A percentile compares a stretch with the other conserved stretches of the same genome.
Evolutionary conservation across 1,140 invertebrate species (phyloP).

Genomic region (Drosophila kepulauana): DNA sequence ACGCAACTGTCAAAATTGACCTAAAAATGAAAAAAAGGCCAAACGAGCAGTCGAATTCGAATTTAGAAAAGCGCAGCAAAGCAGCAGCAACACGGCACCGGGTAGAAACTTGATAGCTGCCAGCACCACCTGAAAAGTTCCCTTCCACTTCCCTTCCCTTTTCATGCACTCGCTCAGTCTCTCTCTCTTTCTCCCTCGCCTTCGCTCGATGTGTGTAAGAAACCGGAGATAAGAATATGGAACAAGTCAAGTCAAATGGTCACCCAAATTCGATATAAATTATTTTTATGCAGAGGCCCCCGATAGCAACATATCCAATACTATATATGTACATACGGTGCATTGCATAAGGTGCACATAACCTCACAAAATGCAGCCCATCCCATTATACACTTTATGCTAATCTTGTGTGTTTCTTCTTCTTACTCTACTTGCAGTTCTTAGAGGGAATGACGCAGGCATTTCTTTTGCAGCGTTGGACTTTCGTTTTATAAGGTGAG

Average conservation of each 20-base stretch:
- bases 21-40: slow-evolving; percentile 60
- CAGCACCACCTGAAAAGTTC: slow-evolving; percentile 13
- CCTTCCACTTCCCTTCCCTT: neutral
- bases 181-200: neutral
- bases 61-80: slow-evolving; percentile 54
- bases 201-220: neutral
- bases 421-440: slow-evolving; percentile 40
- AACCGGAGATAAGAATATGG: slow-evolving; percentile 53
- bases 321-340: neutral
- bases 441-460: slow-evolving; percentile 85
- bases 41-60: slow-evolving; percentile 48
- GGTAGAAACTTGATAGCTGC: slow-evolving; percentile 64
- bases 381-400: neutral
- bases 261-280: slow-evolving; percentile 28
- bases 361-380: neutral
- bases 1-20: slow-evolving; percentile 80
- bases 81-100: slow-evolving; percentile 20
- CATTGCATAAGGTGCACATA: slow-evolving; percentile 14
- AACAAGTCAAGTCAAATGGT: slow-evolving; percentile 33
- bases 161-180: neutral
- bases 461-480: slow-evolving; percentile 85
- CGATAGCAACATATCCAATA: slow-evolving; percentile 31
- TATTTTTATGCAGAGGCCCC: slow-evolving; percentile 22
- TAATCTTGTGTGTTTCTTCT: neutral
- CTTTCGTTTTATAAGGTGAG: slow-evolving; percentile 85